A percentile compares a stretch with the other conserved stretches of the same genome.
Conservation (phyloP, 2,797 vertebrate genomes). For the Falco novaeseelandiae region DNA sequence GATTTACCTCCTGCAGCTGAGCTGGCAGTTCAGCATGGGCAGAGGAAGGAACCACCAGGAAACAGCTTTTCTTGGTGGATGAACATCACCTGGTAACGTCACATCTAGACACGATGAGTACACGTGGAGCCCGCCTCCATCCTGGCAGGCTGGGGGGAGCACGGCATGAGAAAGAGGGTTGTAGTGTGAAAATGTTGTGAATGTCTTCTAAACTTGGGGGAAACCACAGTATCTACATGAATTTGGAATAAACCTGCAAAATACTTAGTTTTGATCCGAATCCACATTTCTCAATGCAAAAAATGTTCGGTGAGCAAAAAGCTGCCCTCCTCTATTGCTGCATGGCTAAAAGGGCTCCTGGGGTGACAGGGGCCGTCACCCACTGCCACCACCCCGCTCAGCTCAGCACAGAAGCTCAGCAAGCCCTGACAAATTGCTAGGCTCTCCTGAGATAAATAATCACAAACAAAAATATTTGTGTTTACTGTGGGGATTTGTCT, state of each 20-base stretch:
- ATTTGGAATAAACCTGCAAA: not conserved
- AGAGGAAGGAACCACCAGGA: not conserved
- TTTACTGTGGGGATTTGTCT: conserved; percentile 75
- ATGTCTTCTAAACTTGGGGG: not conserved
- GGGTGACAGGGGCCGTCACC: not conserved
- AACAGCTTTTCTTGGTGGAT: not conserved
- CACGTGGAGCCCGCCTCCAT: fast-evolving
- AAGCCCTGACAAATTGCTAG: conserved; percentile 55
- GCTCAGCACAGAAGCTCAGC: not conserved
- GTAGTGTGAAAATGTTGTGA: not conserved
- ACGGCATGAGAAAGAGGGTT: fast-evolving
- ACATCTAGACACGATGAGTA: not conserved
- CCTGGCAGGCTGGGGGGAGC: not conserved
- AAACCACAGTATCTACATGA: not conserved
- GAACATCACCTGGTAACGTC: not conserved
- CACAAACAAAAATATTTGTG: conserved; percentile 75
- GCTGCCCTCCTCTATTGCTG: not conserved
- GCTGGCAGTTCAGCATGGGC: not conserved
- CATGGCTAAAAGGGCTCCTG: not conserved
- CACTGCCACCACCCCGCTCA: fast-evolving
- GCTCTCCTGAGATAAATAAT: conserved; percentile 67
- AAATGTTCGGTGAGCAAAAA: not conserved
- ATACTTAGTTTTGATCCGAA: not conserved
- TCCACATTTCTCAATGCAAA: not conserved
- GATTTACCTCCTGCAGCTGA: not conserved